These are phyloP conservation scores for Ctenoplectra terminalis DNA, from an alignment of 1,140 invertebrate species.

Conservation along the genomic window DNA sequence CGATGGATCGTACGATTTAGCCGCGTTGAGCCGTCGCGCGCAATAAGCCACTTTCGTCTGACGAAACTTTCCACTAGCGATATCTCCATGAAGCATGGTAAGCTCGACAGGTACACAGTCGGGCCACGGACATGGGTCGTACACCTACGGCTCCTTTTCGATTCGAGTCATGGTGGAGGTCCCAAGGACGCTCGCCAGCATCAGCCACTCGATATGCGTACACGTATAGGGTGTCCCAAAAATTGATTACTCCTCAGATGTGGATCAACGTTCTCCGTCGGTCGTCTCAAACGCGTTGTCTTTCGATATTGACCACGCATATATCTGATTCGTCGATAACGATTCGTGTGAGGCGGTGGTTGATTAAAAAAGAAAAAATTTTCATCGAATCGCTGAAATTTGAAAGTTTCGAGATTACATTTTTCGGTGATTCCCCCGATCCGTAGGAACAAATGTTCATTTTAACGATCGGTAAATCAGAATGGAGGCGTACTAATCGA, in stretches of 20 bases:
- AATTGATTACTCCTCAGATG: not conserved
- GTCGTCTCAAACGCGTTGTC: not conserved
- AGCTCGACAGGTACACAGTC: constrained; percentile 57
- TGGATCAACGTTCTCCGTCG: not conserved
- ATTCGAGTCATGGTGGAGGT: constrained; percentile 67
- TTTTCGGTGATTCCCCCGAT: too few relatives aligned
- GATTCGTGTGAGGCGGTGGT: too few relatives aligned
- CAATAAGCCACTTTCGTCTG: constrained; percentile 57
- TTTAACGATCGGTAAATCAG: not conserved
- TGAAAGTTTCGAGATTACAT: not conserved
- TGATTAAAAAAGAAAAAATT: constrained; percentile 5
- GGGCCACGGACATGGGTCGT: constrained; percentile 58
- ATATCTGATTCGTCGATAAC: not conserved
- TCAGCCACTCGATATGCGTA: constrained; percentile 30
- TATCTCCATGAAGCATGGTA: constrained; percentile 55
- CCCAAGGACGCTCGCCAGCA: constrained; percentile 56
- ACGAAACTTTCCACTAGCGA: constrained; percentile 64
- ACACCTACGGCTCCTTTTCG: constrained; percentile 62
- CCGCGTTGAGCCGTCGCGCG: constrained; percentile 31
- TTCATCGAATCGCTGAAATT: not conserved
- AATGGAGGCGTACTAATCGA: not conserved
- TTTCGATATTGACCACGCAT: not conserved
- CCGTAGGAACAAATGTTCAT: too few relatives aligned
- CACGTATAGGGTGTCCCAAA: constrained; percentile 30
- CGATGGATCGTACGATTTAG: constrained; percentile 12